Evolutionary conservation across 2,888 invertebrate genomes (phyloP).

Genomic region (Acanthosepion lycidas): DNA sequence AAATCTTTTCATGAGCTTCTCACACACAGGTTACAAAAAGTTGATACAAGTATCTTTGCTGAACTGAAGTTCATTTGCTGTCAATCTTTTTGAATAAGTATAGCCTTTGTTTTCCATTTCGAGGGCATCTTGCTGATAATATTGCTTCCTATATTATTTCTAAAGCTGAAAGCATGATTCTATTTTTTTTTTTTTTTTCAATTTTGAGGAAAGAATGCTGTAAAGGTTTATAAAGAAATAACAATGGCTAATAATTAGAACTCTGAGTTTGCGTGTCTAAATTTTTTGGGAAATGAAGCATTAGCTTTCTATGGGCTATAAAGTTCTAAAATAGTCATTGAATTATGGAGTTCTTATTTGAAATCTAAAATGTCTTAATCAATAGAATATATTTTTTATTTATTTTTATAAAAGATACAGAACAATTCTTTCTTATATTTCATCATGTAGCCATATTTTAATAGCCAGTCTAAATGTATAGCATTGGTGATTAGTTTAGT

Average conservation of each 20-base stretch:
- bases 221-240: constrained; percentile 4
- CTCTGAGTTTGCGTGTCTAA: constrained; percentile 9
- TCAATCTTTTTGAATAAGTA: neutral
- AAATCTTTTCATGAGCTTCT: neutral
- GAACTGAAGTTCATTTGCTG: constrained; percentile 9
- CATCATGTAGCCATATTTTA: constrained; percentile 2
- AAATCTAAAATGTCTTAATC: constrained; percentile 33
- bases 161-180: constrained; percentile 6
- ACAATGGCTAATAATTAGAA: constrained; percentile 33
- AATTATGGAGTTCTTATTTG: neutral
- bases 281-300: constrained; percentile 33
- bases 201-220: neutral
- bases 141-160: neutral
- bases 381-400: constrained; percentile 18
- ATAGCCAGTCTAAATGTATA: neutral
- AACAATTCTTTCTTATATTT: constrained; percentile 8
- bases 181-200: neutral
- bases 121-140: neutral
- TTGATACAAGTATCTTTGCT: neutral
- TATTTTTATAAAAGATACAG: constrained; percentile 2
- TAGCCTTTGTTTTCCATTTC: constrained; percentile 10
- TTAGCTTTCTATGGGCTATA: neutral
- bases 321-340: constrained; percentile 33
- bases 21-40: neutral
- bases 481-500: neutral